Percentiles rank a stretch among this genome's conserved stretches.
Evolutionary conservation across 2,888 invertebrate genomes (phyloP).

Genomic region (Bellardia pandia): DNA sequence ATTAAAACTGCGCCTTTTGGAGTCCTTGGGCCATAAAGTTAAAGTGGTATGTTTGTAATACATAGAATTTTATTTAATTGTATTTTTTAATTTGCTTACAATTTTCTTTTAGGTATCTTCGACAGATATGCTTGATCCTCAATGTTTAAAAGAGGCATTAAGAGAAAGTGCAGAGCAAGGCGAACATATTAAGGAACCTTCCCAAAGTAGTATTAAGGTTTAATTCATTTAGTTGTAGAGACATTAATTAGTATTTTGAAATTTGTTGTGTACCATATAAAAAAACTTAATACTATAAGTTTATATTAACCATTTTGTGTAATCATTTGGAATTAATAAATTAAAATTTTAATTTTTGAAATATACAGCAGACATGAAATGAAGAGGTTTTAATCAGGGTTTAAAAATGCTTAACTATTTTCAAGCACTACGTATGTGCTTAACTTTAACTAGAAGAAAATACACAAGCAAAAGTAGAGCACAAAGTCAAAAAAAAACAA

Average conservation of each 20-base stretch:
- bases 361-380: no score
- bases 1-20: conserved; percentile 79
- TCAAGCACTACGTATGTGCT: no score
- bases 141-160: conserved; percentile 38
- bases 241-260: conserved; percentile 10
- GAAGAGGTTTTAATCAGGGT: no score
- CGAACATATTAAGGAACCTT: conserved; percentile 22
- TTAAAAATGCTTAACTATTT: no score
- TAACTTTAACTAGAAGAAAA: no score
- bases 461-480: no score
- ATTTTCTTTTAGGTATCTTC: conserved; percentile 51
- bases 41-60: conserved; percentile 76
- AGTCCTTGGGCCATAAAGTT: conserved; percentile 78
- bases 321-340: no score
- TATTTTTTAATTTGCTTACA: not conserved
- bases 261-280: conserved; percentile 18
- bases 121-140: conserved; percentile 20
- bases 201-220: conserved; percentile 54
- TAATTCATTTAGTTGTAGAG: conserved; percentile 27
- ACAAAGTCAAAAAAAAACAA: no score
- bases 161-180: not conserved
- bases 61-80: not conserved
- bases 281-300: not conserved
- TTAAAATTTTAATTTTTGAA: no score
- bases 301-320: no score